Conservation (phyloP, 2,797 vertebrate genomes). For the Oryzias dopingdopingensis region DNA sequence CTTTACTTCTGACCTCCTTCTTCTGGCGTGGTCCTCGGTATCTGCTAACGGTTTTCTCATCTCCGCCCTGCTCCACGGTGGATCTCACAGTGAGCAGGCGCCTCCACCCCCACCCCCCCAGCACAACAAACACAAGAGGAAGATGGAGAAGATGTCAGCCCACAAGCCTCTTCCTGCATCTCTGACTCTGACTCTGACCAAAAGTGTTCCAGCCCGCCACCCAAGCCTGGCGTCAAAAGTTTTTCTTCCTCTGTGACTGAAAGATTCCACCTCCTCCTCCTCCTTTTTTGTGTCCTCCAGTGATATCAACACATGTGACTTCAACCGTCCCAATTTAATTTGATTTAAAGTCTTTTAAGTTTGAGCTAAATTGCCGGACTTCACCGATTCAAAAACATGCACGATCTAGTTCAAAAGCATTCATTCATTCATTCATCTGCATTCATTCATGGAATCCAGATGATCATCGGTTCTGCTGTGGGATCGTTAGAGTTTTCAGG, state of each 20-base stretch:
- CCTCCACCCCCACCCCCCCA: constrained; percentile 31
- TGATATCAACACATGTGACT: neutral
- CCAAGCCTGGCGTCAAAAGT: constrained; percentile 26
- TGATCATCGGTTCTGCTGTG: too few species aligned
- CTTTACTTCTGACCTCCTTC: constrained; percentile 41
- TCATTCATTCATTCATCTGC: too few species aligned
- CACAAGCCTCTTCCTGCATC: constrained; percentile 80
- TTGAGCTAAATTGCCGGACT: neutral
- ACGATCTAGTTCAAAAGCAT: too few species aligned
- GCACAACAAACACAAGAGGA: constrained; percentile 29
- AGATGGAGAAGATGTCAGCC: constrained; percentile 64
- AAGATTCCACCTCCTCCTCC: constrained; percentile 58
- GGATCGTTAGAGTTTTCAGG: too few species aligned
- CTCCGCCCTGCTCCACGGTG: constrained; percentile 77
- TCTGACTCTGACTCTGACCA: constrained; percentile 44
- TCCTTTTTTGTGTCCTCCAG: constrained; percentile 5
- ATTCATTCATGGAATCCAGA: too few species aligned
- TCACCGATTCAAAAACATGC: too few species aligned
- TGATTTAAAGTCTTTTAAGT: neutral
- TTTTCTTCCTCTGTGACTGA: constrained; percentile 41
- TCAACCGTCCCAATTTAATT: constrained; percentile 2
- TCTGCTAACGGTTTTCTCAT: constrained; percentile 82
- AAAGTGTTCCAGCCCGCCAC: constrained; percentile 62
- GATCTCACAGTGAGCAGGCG: constrained; percentile 54
- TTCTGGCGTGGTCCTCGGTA: constrained; percentile 71